Evolutionary conservation across 2,888 invertebrate species (phyloP).

Genomic region (Drosophila birchii): DNA sequence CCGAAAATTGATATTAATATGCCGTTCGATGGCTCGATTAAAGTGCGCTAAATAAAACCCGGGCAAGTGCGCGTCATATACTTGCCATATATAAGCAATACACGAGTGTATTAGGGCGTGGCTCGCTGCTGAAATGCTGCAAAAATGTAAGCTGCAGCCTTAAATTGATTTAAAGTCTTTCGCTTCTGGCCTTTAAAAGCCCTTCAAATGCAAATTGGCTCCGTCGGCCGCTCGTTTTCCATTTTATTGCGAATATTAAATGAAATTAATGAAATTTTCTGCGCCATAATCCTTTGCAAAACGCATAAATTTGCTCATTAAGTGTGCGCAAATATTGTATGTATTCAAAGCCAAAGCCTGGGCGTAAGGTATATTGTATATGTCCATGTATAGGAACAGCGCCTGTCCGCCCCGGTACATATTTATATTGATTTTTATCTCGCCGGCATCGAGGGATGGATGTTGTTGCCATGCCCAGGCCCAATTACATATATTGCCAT

Average conservation of each 20-base stretch:
- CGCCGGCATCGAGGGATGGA: constrained; percentile 72
- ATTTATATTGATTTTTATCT: constrained; percentile 77
- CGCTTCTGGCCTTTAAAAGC: constrained; percentile 14
- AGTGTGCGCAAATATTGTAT: constrained; percentile 63
- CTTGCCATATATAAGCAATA: background rate
- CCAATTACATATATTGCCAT: constrained; percentile 33
- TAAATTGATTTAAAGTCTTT: constrained; percentile 72
- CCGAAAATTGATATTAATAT: constrained; percentile 70
- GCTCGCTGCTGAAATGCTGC: constrained; percentile 24
- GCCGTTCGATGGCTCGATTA: constrained; percentile 52
- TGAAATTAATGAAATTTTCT: constrained; percentile 81
- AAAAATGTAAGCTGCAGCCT: constrained; percentile 28
- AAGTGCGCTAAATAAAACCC: constrained; percentile 33
- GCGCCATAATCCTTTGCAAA: constrained; percentile 80
- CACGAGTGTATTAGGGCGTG: constrained; percentile 52
- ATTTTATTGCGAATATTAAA: constrained; percentile 80
- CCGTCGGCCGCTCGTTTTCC: constrained; percentile 33
- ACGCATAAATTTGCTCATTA: constrained; percentile 80
- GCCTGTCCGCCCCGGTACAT: constrained; percentile 40
- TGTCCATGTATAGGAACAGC: constrained; percentile 26
- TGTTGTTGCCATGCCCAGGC: constrained; percentile 49
- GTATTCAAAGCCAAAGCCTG: constrained; percentile 41
- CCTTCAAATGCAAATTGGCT: constrained; percentile 71
- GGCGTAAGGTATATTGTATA: constrained; percentile 14
- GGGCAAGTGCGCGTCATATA: constrained; percentile 8